phyloP scores from a whole-genome alignment of 1,140 invertebrate species.

The Drosophila santomea region DNA sequence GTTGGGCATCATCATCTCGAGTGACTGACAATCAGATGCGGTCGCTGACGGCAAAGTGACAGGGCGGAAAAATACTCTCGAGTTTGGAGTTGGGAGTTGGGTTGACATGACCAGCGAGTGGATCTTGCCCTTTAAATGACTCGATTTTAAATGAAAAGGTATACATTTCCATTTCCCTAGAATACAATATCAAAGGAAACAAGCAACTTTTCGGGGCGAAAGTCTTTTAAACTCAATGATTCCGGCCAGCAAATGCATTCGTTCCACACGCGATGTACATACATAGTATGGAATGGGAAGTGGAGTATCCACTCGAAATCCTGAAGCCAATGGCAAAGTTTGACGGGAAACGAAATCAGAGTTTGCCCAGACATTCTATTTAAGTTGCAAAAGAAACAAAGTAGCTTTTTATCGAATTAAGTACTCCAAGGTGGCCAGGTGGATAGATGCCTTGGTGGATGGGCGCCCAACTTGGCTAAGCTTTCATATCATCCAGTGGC shows the following conservation, averaged over 20 bases:
- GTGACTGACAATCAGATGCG: slow-evolving; percentile 8
- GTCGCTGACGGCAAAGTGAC: slow-evolving; percentile 7
- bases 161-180: slow-evolving; percentile 1
- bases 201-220: neutral
- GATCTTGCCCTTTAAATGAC: neutral
- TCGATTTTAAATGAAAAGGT: neutral
- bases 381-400: slow-evolving; percentile 55
- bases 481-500: neutral
- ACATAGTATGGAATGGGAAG: too few species aligned
- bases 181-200: neutral
- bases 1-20: slow-evolving; percentile 1
- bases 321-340: slow-evolving; percentile 28
- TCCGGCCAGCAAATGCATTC: slow-evolving; percentile 31
- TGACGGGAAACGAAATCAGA: slow-evolving; percentile 33
- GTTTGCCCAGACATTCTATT: slow-evolving; percentile 48
- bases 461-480: slow-evolving; percentile 16
- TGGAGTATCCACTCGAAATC: neutral
- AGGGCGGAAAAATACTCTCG: neutral
- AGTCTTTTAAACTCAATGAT: slow-evolving; percentile 49
- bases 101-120: neutral
- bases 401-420: slow-evolving; percentile 54
- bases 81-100: neutral
- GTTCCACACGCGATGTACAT: neutral
- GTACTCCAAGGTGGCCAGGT: slow-evolving; percentile 35
- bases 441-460: neutral